Conservation (phyloP, 2,113 vertebrate genomes). For the Heloderma charlesbogerti region DNA sequence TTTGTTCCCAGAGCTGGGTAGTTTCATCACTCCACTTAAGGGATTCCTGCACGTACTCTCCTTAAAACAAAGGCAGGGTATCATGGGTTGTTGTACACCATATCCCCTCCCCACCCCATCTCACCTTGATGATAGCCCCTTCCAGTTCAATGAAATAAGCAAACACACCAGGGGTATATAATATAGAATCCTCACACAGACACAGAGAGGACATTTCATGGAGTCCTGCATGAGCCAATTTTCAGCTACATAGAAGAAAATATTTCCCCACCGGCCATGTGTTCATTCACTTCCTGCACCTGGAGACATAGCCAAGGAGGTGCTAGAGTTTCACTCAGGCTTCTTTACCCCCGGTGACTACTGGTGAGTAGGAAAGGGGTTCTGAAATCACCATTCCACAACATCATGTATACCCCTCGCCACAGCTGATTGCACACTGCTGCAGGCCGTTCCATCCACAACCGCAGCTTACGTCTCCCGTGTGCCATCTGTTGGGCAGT, state of each 20-base stretch:
- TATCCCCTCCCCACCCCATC: background rate
- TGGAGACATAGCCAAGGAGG: background rate
- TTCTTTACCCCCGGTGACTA: background rate
- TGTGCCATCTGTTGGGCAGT: background rate
- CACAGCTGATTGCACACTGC: background rate
- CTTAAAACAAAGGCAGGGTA: constrained; percentile 33
- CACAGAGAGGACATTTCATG: background rate
- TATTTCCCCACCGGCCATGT: background rate
- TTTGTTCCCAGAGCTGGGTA: background rate
- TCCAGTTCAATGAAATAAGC: background rate
- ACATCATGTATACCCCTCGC: background rate
- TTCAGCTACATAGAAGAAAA: background rate
- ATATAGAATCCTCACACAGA: background rate
- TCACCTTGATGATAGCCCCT: background rate
- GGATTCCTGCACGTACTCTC: constrained; percentile 2
- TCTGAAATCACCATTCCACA: background rate
- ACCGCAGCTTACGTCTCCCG: background rate
- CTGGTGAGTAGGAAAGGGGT: background rate
- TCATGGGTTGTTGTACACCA: no score
- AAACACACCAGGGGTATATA: background rate
- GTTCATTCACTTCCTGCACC: background rate
- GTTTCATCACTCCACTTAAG: constrained; percentile 6
- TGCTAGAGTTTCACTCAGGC: background rate
- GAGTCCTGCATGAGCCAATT: background rate
- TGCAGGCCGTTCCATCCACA: background rate